Evolutionary conservation across 2,888 invertebrate genomes (phyloP).

Genomic region (Cephus runcator): DNA sequence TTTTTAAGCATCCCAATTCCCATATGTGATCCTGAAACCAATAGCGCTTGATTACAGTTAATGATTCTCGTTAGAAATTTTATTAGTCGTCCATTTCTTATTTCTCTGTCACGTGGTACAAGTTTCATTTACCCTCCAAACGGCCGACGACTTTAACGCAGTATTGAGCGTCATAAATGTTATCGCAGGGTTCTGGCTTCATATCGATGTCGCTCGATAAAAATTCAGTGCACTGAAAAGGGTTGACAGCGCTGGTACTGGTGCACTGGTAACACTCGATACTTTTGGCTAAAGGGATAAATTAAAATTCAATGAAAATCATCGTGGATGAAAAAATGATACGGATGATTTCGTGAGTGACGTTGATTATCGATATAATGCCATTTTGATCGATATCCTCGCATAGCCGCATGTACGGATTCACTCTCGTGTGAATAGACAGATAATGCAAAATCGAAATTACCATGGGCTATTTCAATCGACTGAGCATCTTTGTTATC

Average conservation of each 20-base stretch:
- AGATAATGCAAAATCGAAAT: conserved; percentile 23
- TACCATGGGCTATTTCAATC: neutral
- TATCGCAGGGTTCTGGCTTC: conserved; percentile 76
- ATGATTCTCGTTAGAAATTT: neutral
- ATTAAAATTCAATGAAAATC: neutral
- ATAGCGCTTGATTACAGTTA: neutral
- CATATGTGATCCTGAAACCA: neutral
- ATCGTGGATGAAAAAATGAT: conserved; percentile 17
- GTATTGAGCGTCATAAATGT: conserved; percentile 85
- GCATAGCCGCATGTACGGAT: neutral
- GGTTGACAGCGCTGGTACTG: conserved; percentile 80
- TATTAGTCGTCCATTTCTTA: conserved; percentile 1
- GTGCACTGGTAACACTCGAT: conserved; percentile 91
- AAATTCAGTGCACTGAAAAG: conserved; percentile 88
- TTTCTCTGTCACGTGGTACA: neutral
- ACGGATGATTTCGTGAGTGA: conserved; percentile 12
- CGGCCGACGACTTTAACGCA: conserved; percentile 95
- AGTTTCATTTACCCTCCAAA: conserved; percentile 79
- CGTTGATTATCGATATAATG: conserved; percentile 7
- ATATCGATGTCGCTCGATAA: conserved; percentile 75
- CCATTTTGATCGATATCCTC: neutral
- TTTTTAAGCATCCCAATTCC: neutral
- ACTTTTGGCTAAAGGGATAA: conserved; percentile 67
- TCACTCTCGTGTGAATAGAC: conserved; percentile 27
- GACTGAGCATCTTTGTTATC: neutral